phyloP scores from a whole-genome alignment of 37 sponge, comb jelly and placozoan species.

The Spongilla lacustris region DNA sequence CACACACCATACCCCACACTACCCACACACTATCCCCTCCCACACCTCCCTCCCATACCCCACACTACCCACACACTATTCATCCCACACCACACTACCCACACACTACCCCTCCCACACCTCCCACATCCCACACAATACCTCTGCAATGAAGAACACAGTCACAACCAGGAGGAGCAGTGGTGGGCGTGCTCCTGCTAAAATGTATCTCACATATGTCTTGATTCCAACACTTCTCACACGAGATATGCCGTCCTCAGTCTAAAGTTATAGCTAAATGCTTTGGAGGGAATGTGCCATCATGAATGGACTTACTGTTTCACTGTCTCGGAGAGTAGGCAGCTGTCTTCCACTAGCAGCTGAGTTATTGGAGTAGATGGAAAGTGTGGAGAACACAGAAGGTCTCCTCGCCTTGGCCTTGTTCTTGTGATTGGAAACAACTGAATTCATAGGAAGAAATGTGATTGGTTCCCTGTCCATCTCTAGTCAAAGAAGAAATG shows the following conservation, averaged over 20 bases:
- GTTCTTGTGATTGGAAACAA: background rate
- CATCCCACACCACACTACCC: too few relatives aligned
- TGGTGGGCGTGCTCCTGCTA: conserved; percentile 6
- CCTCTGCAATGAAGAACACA: conserved; percentile 45
- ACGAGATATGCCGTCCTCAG: background rate
- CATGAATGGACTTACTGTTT: background rate
- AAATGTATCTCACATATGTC: conserved; percentile 39
- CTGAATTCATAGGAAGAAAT: background rate
- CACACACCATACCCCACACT: too few relatives aligned
- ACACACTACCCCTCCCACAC: too few relatives aligned
- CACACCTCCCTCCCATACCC: too few relatives aligned
- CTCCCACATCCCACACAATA: too few relatives aligned
- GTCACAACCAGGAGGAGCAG: background rate
- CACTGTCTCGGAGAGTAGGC: background rate
- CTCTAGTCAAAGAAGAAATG: background rate
- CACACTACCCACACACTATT: too few relatives aligned
- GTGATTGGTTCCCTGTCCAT: background rate
- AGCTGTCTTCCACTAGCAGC: background rate
- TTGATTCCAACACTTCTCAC: background rate
- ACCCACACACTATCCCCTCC: too few relatives aligned
- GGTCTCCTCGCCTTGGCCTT: background rate
- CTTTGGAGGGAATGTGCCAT: too few relatives aligned
- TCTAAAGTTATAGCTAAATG: background rate
- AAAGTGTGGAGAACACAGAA: background rate
- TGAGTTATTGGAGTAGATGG: background rate